These are phyloP conservation scores for Pangasius larnaudii DNA, from an alignment of 2,797 vertebrate species.

Conservation along the genomic window DNA sequence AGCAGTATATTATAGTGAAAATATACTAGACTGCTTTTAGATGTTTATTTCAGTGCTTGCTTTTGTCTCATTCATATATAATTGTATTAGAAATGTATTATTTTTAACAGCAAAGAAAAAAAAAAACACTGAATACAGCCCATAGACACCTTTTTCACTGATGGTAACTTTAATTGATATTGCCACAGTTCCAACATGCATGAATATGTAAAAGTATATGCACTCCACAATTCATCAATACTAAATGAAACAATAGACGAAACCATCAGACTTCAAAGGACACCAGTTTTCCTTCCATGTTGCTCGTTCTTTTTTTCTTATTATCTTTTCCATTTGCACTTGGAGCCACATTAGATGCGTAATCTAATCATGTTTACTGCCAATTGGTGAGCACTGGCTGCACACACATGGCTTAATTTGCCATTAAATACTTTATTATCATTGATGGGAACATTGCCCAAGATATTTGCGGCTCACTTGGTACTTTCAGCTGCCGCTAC, in stretches of 20 bases:
- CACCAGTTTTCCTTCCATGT: not conserved
- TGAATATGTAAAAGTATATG: not conserved
- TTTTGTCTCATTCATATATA: not conserved
- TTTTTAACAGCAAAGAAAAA: not conserved
- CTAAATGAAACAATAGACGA: not conserved
- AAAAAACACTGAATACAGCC: too few relatives aligned
- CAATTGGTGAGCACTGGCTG: slow-evolving; percentile 28
- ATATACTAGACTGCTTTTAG: not conserved
- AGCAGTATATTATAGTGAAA: too few relatives aligned
- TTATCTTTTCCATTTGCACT: slow-evolving; percentile 10
- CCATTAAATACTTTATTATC: slow-evolving; percentile 47
- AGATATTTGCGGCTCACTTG: slow-evolving; percentile 15
- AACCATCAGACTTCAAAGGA: not conserved
- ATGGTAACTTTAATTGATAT: not conserved
- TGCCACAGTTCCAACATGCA: not conserved
- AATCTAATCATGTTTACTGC: slow-evolving; percentile 31
- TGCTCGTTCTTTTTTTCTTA: not conserved
- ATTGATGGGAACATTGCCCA: slow-evolving; percentile 28
- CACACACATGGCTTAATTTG: slow-evolving; percentile 35
- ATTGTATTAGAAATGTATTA: not conserved
- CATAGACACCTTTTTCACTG: not conserved
- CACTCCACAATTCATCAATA: not conserved
- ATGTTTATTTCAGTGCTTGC: not conserved
- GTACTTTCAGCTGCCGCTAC: slow-evolving; percentile 13
- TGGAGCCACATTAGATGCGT: not conserved